Evolutionary conservation across 2,888 invertebrate genomes (phyloP), one percentile per base, ranked within the genome.

Genomic region (Spialia ferax): DNA sequence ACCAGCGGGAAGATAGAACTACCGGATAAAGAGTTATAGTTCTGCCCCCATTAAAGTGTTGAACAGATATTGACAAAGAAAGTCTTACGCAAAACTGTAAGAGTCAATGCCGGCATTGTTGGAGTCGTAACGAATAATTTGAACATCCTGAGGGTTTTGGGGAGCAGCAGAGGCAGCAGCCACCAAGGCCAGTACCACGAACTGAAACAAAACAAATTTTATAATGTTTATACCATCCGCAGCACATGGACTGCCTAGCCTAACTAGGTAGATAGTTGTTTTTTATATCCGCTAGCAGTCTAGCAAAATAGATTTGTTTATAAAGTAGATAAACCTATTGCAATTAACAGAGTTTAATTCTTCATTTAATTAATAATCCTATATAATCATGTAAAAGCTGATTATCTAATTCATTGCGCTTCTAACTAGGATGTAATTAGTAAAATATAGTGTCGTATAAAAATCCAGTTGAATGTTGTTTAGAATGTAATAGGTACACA

Each of bases 41-140:
- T 29, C 29, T 29, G n/a, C n/a, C 29, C 29, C 29, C 8, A 7
- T 29, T 29, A 38, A 38, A 18, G 15, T 45, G 18, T 18, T 18
- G 18, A 18, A 45, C 15, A 45, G 4, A 45, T 45, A 18, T 8
- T 10, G 45, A 0, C 18, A 45, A 4, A 32, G 15, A 5, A 45
- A 45, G 11, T 48, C 93, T 93, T 88, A 95, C 95, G 88, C 92
- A 74, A 94, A 96, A 72, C 87, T 94, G 84, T 95, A 96, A 60
- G 94, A 88, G 73, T 94, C 94, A 23, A 94, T 80, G 60, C 95
- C 95, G 72, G 93, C 92, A 71, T 96, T 96, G 81, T 96, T 94
- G 69, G 91, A 88, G 52, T 96, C 95, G 78, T 95, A 95, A 71
- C 95, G 94, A 59, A 95, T 73, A 71, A 96, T 91, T 77, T 94